Conservation (phyloP, 2,888 invertebrate species). For the Blomia tropicalis region DNA sequence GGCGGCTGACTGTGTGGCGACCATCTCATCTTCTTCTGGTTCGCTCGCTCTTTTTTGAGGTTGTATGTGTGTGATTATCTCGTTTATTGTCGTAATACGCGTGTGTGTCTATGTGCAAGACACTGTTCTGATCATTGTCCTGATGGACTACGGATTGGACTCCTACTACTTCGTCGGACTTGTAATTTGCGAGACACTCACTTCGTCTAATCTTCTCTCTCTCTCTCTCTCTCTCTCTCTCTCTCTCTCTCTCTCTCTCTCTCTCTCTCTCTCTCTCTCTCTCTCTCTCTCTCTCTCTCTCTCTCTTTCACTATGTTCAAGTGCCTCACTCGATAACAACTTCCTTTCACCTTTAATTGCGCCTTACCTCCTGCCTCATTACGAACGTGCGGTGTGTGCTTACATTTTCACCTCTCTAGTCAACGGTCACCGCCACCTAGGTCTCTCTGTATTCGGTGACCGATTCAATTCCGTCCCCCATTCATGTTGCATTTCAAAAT, state of each 20-base stretch:
- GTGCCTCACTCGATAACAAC: constrained; percentile 15
- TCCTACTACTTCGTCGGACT: too few relatives aligned
- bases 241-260: too few relatives aligned
- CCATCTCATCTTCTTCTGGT: too few relatives aligned
- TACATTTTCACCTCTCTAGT: constrained; percentile 12
- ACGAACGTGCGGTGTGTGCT: background rate
- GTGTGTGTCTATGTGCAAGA: too few relatives aligned
- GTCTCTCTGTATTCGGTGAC: background rate
- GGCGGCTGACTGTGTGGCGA: background rate
- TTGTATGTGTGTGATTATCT: too few relatives aligned
- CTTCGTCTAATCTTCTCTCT: background rate
- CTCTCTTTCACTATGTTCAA: background rate
- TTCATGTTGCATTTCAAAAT: background rate
- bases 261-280: too few relatives aligned
- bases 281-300: background rate
- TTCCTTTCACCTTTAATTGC: constrained; percentile 15
- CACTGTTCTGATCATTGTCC: too few relatives aligned
- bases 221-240: background rate
- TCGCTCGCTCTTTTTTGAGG: too few relatives aligned
- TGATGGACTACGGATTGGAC: background rate
- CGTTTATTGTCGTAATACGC: too few relatives aligned
- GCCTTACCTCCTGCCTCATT: constrained; percentile 13
- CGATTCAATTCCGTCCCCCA: background rate
- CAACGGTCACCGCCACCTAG: constrained; percentile 12
- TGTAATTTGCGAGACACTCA: too few relatives aligned